Evolutionary conservation across 2,113 vertebrate species (phyloP), one percentile per base, ranked within the genome.

Genomic region (Stegostoma tigrinum): DNA sequence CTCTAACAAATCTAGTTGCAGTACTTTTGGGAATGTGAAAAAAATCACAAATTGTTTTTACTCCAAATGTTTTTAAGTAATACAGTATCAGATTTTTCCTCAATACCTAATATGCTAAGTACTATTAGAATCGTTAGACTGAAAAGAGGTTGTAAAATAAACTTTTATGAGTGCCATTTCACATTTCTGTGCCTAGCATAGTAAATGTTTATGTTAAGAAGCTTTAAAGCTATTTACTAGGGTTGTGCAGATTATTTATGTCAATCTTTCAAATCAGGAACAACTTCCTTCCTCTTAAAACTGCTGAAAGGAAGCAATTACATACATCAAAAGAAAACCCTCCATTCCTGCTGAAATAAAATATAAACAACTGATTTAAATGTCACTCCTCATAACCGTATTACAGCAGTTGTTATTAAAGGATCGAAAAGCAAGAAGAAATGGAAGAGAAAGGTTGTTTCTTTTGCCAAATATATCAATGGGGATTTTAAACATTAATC

Each of bases 281-380:
- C 94, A 95, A 95, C 94, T 95, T 95, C 94, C 94, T 95, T 95
- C 94, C 94, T 95, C 94, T 72, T 95, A 72, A 72, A 95, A 95
- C 94, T 95, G 94, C 94, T 95, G 94, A 95, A 95, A 95, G 94
- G 94, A 95, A 95, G 94, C 94, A 95, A 95, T 95, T 95, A 95
- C 67, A 95, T 95, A 95, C 94, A 95, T 95, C 94, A 95, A 95
- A 95, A 95, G 94, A 95, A 95, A 95, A 95, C 67, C 48, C 68
- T 95, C 68, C 68, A 95, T 95, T 95, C 94, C 94, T 72, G 67
- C 38, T 95, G 94, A 95, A 95, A 95, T 95, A 95, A 95, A 95
- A 95, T 95, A 95, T 95, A 95, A 95, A 95, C 94, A 95, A 95
- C 94, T 95, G 94, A 95, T 95, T 95, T 95, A 95, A 75, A 95